Percentiles rank a stretch among this genome's conserved stretches.
Evolutionary conservation across 2,888 invertebrate genomes (phyloP).

Genomic region (Cinara cedri): DNA sequence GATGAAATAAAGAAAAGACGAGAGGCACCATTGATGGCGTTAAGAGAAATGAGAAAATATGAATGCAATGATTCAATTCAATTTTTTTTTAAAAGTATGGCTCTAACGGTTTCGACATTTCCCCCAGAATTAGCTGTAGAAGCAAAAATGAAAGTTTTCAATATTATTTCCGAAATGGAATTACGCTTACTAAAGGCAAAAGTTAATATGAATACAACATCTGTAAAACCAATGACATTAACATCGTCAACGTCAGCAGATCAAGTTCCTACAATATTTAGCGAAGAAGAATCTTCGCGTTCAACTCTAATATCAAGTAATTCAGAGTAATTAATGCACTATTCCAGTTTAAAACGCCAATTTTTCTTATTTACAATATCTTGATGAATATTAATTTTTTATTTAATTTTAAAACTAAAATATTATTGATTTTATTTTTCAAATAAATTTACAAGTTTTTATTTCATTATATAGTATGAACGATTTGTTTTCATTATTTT

Average conservation of each 20-base stretch:
- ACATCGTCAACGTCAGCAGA: too few species aligned
- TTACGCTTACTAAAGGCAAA: neutral
- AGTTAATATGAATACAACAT: neutral
- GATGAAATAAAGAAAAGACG: neutral
- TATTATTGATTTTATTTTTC: neutral
- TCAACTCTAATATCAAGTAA: neutral
- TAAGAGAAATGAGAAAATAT: neutral
- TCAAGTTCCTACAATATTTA: neutral
- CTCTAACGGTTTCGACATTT: conserved; percentile 1
- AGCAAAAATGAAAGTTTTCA: conserved; percentile 12
- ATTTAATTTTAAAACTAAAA: neutral
- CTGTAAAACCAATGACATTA: neutral
- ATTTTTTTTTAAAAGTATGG: conserved; percentile 23
- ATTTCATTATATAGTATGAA: neutral
- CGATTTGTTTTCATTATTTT: too few species aligned
- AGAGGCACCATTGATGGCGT: neutral
- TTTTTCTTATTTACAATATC: neutral
- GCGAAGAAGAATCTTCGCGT: neutral
- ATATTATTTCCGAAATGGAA: conserved; percentile 4
- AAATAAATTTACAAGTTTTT: neutral
- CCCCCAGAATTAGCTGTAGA: neutral
- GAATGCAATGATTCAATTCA: conserved; percentile 26
- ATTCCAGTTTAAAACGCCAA: neutral
- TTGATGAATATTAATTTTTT: neutral
- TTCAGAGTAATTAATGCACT: conserved; percentile 7